Conservation (phyloP, 2,888 invertebrate species). For the Litoditis marina region DNA sequence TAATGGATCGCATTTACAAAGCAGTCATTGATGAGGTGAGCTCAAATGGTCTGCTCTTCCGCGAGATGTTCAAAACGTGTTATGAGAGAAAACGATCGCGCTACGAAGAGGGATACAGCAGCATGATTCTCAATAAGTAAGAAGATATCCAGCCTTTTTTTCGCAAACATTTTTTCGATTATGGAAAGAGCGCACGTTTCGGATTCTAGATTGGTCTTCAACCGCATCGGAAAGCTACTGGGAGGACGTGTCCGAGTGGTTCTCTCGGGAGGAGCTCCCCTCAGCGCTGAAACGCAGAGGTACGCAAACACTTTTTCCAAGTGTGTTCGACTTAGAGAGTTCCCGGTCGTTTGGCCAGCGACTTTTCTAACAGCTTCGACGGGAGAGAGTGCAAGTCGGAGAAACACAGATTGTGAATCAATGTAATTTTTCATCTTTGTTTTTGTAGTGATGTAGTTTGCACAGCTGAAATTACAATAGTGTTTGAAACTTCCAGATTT, state of each 20-base stretch:
- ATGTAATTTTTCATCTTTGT: too few relatives aligned
- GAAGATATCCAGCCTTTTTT: background rate
- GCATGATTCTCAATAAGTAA: slow-evolving; percentile 66
- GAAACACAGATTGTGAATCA: too few relatives aligned
- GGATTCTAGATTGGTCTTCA: slow-evolving; percentile 68
- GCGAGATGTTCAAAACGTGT: slow-evolving; percentile 83
- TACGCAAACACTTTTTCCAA: background rate
- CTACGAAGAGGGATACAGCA: slow-evolving; percentile 70
- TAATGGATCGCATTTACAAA: slow-evolving; percentile 94
- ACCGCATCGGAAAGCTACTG: slow-evolving; percentile 73
- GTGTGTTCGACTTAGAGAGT: background rate
- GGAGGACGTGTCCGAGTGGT: slow-evolving; percentile 86
- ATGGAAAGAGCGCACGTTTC: too few relatives aligned
- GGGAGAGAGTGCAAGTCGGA: too few relatives aligned
- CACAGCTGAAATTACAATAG: too few relatives aligned
- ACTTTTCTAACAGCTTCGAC: too few relatives aligned
- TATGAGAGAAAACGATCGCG: slow-evolving; percentile 87
- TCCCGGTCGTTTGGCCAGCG: background rate
- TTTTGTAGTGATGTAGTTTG: too few relatives aligned
- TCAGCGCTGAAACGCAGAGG: slow-evolving; percentile 89
- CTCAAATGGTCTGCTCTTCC: slow-evolving; percentile 73
- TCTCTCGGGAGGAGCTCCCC: slow-evolving; percentile 89
- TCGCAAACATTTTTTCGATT: background rate
- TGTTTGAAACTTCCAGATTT: slow-evolving; percentile 70
- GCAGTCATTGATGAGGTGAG: slow-evolving; percentile 72